Percentiles rank a stretch among this genome's conserved stretches.
Evolutionary conservation across 2,888 invertebrate genomes (phyloP).

Genomic region (Heliconius hortense): DNA sequence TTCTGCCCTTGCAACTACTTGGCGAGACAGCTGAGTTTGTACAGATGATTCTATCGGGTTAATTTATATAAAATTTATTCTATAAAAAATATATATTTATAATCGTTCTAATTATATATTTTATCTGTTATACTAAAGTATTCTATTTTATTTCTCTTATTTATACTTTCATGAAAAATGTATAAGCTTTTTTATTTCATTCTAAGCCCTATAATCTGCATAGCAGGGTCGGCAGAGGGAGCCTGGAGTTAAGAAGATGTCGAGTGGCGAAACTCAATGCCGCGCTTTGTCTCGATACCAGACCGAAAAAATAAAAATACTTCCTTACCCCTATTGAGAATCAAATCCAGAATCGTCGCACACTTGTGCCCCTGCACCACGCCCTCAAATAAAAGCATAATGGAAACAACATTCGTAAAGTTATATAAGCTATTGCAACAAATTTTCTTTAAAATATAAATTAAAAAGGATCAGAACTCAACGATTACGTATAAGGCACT

Average conservation of each 20-base stretch:
- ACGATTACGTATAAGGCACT: too few relatives aligned
- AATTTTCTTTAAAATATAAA: too few relatives aligned
- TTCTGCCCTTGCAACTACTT: constrained; percentile 1
- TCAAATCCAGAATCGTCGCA: too few relatives aligned
- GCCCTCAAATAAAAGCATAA: too few relatives aligned
- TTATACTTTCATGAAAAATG: too few relatives aligned
- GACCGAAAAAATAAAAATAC: background rate
- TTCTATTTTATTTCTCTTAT: too few relatives aligned
- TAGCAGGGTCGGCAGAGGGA: background rate
- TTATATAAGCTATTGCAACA: too few relatives aligned
- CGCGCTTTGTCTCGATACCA: background rate
- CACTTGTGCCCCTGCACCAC: too few relatives aligned
- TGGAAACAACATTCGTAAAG: too few relatives aligned
- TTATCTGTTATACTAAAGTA: background rate
- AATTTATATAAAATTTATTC: background rate
- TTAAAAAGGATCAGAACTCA: too few relatives aligned
- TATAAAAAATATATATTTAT: background rate
- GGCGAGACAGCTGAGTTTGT: background rate
- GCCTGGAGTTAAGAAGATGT: background rate
- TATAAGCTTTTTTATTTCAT: too few relatives aligned
- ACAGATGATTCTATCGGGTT: background rate
- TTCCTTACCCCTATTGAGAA: background rate
- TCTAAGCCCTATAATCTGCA: background rate
- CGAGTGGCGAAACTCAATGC: background rate
- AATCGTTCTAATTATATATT: background rate